These are phyloP conservation scores for Pedetes capensis DNA, from an alignment of 2,113 vertebrate species.

Conservation along the genomic window DNA sequence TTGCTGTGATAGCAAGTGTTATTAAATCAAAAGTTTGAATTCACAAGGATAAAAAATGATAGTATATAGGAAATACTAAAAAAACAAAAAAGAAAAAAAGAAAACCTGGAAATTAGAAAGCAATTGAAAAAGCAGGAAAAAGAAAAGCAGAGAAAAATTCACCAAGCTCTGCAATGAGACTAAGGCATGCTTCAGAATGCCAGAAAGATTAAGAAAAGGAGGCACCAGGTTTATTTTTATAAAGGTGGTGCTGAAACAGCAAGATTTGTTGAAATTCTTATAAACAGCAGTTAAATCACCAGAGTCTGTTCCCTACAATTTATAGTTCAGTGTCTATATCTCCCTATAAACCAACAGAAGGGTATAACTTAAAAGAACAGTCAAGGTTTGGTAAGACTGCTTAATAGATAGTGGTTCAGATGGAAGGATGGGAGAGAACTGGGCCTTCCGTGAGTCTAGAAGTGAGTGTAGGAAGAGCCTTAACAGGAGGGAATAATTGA, in stretches of 20 bases:
- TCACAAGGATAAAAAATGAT: not conserved
- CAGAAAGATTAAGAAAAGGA: not conserved
- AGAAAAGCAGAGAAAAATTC: not conserved
- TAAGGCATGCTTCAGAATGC: not conserved
- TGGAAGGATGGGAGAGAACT: not conserved
- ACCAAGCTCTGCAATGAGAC: not conserved
- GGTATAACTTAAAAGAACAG: not conserved
- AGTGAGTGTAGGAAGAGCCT: not conserved
- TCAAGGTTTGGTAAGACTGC: not conserved
- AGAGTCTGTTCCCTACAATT: not conserved
- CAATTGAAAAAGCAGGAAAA: not conserved
- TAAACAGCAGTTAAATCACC: not conserved
- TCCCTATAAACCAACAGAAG: not conserved
- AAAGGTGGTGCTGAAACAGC: not conserved
- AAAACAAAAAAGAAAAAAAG: too few species aligned
- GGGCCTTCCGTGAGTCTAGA: not conserved
- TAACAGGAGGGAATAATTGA: rapidly evolving
- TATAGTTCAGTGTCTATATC: not conserved
- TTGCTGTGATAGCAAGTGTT: not conserved
- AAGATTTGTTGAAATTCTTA: not conserved
- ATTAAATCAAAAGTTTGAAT: not conserved
- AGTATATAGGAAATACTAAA: not conserved
- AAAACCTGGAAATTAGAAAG: not conserved
- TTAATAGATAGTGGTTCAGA: not conserved
- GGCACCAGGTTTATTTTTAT: not conserved